Evolutionary conservation across 1,140 invertebrate species (phyloP), one percentile per base, ranked within the genome.

Genomic region (Nautilus pompilius): DNA sequence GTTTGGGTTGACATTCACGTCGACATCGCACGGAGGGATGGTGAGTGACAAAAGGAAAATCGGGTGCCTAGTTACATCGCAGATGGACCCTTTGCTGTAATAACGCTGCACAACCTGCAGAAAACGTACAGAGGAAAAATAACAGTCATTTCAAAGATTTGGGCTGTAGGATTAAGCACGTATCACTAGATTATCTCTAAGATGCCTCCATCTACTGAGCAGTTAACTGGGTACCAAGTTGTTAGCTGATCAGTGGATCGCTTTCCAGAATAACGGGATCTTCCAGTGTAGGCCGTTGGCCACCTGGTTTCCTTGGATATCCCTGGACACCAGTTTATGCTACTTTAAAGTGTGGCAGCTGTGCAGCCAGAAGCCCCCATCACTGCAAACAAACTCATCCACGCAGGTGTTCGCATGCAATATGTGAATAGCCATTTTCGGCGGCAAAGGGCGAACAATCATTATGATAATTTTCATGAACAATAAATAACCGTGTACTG

Each of bases 1-100:
- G 74, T 89, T 88, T 5, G 88, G 88, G 67, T 89, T 88, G 41
- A 89, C 67, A 79, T 89, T 89, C 10, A 89, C 82, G 80, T 89
- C 88, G 29, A 89, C 53, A 34, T 81, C 68, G 29, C 76, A 72
- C 24, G 86, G 65, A 33, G 86, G 80, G 6, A 87, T 61, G 24
- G 68, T 79, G 33, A 89, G 68, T 26, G 76, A 74, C 2, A 88
- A 17, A 67, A 66, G 75, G 56, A 66, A 76, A 8, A 80, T 53
- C 5, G 79, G 77, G 62, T 72, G 68, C n/a, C 72, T 63, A 24
- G n/a, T 65, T 20, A 3, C 60, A n/a, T 74, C 73, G 32, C 60
- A 63, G 2, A 34, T 54, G 36, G 73, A 62, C 22, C 66, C 65
- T 45, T 71, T 69, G 36, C 33, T 65, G 61, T 76, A 80, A 58